Percentiles rank a stretch among this genome's conserved stretches.
phyloP scores from a whole-genome alignment of 2,797 vertebrate genomes.

The Alectoris magna region DNA sequence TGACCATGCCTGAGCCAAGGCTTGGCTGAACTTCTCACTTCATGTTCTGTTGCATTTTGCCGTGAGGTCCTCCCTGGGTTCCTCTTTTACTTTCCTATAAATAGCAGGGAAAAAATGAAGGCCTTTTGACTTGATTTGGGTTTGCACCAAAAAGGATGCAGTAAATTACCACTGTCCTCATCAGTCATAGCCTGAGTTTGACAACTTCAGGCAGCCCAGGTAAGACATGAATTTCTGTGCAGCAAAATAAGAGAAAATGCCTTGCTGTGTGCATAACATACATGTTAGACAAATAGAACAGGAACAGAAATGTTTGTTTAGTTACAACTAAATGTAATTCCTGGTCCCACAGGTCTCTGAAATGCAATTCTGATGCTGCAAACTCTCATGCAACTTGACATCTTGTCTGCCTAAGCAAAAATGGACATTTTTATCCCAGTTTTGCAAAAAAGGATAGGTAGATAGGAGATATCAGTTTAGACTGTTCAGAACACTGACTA shows the following conservation, averaged over 20 bases:
- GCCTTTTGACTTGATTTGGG: background rate
- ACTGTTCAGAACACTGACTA: background rate
- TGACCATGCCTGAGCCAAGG: background rate
- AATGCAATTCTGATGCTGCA: conserved; percentile 1
- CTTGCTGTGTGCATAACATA: background rate
- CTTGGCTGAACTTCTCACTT: background rate
- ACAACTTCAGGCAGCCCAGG: background rate
- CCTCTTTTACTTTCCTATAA: background rate
- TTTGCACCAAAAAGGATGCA: background rate
- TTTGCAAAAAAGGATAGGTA: background rate
- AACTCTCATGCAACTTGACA: background rate
- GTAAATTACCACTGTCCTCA: background rate
- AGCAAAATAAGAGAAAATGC: background rate
- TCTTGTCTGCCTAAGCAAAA: background rate
- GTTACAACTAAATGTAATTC: conserved; percentile 48
- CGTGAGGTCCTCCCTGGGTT: background rate
- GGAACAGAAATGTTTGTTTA: conserved; percentile 60
- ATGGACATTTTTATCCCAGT: background rate
- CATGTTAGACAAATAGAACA: background rate
- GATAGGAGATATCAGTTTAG: background rate
- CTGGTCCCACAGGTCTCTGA: background rate
- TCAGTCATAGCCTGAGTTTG: background rate
- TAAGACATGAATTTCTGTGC: background rate
- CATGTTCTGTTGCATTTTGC: background rate
- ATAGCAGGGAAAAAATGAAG: background rate